phyloP scores from a whole-genome alignment of 2,888 invertebrate species.

The Aporophyla nigra region DNA sequence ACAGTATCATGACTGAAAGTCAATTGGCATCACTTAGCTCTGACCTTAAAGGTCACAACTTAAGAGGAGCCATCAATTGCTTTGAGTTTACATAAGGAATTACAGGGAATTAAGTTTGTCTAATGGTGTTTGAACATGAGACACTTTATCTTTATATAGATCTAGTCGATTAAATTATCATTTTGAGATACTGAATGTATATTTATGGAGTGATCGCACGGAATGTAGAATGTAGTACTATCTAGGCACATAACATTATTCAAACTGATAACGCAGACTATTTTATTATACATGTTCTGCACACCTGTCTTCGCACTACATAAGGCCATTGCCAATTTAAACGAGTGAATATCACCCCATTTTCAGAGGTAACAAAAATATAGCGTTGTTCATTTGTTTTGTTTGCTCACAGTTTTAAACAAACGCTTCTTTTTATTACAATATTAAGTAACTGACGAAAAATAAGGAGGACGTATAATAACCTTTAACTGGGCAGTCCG shows the following conservation, averaged over 20 bases:
- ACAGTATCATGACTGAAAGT: slow-evolving; percentile 27
- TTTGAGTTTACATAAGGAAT: slow-evolving; percentile 41
- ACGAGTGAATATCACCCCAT: neutral
- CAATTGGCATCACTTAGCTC: slow-evolving; percentile 44
- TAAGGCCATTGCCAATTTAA: neutral
- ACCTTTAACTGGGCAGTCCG: too few relatives aligned
- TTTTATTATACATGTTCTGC: neutral
- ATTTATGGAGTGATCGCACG: slow-evolving; percentile 17
- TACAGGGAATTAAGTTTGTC: slow-evolving; percentile 30
- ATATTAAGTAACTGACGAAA: too few relatives aligned
- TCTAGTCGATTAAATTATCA: neutral
- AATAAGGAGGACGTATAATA: too few relatives aligned
- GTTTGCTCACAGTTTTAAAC: neutral
- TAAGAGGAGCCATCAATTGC: slow-evolving; percentile 42
- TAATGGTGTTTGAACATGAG: slow-evolving; percentile 30
- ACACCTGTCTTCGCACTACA: neutral
- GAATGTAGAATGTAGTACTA: neutral
- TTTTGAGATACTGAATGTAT: neutral
- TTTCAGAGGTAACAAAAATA: neutral
- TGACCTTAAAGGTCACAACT: slow-evolving; percentile 40
- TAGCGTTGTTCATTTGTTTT: neutral
- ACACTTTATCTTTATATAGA: slow-evolving; percentile 19
- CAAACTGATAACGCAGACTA: neutral
- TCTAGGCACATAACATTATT: neutral
- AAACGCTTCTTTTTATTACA: neutral